These are phyloP conservation scores for Geotrupes spiniger DNA, from an alignment of 2,888 invertebrate species.

Conservation along the genomic window DNA sequence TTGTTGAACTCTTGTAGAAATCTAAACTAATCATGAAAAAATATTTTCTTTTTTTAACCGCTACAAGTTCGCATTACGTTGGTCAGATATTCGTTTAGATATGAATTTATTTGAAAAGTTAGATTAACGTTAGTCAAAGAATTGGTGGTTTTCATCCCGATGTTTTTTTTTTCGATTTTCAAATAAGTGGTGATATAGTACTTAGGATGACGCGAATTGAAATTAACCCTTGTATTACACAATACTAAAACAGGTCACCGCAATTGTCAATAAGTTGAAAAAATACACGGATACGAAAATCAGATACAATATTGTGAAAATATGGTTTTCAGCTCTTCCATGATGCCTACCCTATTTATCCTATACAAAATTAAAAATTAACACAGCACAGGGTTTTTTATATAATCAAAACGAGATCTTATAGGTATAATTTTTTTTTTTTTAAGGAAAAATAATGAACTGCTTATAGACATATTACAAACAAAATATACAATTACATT, in stretches of 20 bases:
- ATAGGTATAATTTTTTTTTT: background rate
- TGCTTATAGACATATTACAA: background rate
- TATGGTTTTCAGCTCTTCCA: too few species aligned
- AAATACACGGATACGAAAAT: too few species aligned
- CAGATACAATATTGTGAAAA: too few species aligned
- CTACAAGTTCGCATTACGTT: conserved; percentile 37
- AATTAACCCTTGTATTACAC: too few species aligned
- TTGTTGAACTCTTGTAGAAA: conserved; percentile 27
- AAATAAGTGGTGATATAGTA: too few species aligned
- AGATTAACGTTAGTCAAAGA: background rate
- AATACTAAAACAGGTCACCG: too few species aligned
- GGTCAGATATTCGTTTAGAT: conserved; percentile 32
- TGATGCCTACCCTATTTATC: background rate
- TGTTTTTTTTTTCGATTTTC: too few species aligned
- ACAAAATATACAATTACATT: conserved; percentile 6
- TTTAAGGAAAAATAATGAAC: conserved; percentile 1
- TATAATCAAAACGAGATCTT: conserved; percentile 16
- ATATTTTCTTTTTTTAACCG: conserved; percentile 36
- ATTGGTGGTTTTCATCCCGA: too few species aligned
- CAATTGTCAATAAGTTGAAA: too few species aligned
- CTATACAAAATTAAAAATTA: conserved; percentile 19
- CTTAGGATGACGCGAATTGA: too few species aligned
- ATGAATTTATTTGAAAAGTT: conserved; percentile 10
- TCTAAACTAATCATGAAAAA: conserved; percentile 44
- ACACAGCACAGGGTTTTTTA: conserved; percentile 15